Evolutionary conservation across 2,888 invertebrate genomes (phyloP).

Genomic region (Copidosoma aretas): DNA sequence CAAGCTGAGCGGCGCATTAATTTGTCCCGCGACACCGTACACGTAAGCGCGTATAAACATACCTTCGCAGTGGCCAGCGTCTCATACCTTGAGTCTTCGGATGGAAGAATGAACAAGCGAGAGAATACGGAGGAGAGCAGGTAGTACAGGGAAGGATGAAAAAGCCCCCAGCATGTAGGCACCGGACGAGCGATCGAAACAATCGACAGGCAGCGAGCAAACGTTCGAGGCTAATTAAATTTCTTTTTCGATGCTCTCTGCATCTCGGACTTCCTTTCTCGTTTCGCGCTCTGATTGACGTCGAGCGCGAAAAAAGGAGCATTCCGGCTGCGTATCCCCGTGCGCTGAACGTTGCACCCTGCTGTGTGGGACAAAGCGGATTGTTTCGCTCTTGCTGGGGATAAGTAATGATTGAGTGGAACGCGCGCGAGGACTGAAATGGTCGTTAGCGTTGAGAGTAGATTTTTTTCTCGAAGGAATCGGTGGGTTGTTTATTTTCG

Average conservation of each 20-base stretch:
- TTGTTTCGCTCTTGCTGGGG: conserved; percentile 12
- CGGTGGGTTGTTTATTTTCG: no score
- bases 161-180: neutral
- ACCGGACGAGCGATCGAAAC: conserved; percentile 6
- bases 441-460: no score
- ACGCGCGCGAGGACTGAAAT: neutral
- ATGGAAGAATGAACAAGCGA: no score
- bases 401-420: conserved; percentile 33
- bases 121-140: neutral
- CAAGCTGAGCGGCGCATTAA: conserved; percentile 24
- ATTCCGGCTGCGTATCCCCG: neutral
- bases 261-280: neutral
- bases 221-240: conserved; percentile 32
- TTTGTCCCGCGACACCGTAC: conserved; percentile 16
- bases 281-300: conserved; percentile 31
- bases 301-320: conserved; percentile 22
- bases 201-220: conserved; percentile 24
- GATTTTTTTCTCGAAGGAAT: no score
- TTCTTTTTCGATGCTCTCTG: conserved; percentile 7
- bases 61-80: no score
- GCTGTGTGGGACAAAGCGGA: conserved; percentile 29
- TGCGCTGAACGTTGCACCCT: conserved; percentile 6
- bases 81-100: no score
- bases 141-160: neutral
- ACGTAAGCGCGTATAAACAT: neutral